Evolutionary conservation across 2,888 invertebrate species (phyloP).

Genomic region (Sycophila texana): DNA sequence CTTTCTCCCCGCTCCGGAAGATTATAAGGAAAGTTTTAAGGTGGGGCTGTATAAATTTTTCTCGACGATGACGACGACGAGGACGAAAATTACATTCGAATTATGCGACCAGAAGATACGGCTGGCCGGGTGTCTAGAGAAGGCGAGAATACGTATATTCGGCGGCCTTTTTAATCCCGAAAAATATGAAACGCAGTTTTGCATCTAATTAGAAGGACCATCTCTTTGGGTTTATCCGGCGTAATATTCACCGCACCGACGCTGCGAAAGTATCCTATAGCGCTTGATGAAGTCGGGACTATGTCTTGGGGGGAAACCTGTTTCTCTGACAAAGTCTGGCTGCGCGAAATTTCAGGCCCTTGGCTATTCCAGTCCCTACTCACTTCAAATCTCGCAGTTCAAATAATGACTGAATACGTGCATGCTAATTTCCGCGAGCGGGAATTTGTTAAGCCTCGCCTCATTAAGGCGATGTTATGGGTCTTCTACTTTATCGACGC

Average conservation of each 20-base stretch:
- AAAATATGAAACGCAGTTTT: slow-evolving; percentile 20
- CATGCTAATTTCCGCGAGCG: background rate
- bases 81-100: slow-evolving; percentile 39
- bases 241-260: slow-evolving; percentile 3
- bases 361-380: slow-evolving; percentile 4
- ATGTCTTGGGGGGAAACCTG: slow-evolving; percentile 24
- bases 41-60: slow-evolving; percentile 35
- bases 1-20: slow-evolving; percentile 17
- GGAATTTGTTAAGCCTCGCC: slow-evolving; percentile 14
- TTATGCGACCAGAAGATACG: slow-evolving; percentile 4
- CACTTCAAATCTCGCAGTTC: slow-evolving; percentile 15
- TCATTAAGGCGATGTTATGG: background rate
- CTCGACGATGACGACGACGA: slow-evolving; percentile 7
- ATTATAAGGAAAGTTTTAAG: slow-evolving; percentile 51
- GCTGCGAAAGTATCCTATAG: background rate
- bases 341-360: slow-evolving; percentile 26
- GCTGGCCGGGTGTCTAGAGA: too few relatives aligned
- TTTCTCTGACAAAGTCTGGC: background rate
- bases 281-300: slow-evolving; percentile 29
- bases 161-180: slow-evolving; percentile 17
- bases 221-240: slow-evolving; percentile 13
- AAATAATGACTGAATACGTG: background rate
- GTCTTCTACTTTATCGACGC: too few relatives aligned
- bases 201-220: slow-evolving; percentile 38
- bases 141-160: slow-evolving; percentile 5